A percentile compares a stretch with the other conserved stretches of the same genome.
These are phyloP conservation scores for Tinamus guttatus DNA, from an alignment of 2,113 vertebrate species.

Conservation along the genomic window DNA sequence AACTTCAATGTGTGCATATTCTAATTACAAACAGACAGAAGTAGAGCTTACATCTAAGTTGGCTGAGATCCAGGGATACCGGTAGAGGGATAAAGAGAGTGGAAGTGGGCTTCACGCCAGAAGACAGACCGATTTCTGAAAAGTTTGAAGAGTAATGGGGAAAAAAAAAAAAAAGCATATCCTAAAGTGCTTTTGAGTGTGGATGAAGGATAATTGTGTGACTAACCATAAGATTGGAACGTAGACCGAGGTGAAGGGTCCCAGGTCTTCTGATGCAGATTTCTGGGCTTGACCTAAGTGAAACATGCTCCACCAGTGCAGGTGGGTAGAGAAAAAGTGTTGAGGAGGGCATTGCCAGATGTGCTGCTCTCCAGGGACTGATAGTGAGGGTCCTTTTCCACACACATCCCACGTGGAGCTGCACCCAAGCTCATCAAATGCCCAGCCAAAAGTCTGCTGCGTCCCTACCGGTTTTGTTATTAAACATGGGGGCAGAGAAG, in stretches of 20 bases:
- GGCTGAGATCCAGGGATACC: slow-evolving; percentile 53
- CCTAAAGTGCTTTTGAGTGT: background rate
- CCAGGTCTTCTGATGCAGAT: background rate
- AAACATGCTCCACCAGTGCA: background rate
- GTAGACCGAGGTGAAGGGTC: background rate
- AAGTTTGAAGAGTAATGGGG: slow-evolving; percentile 32
- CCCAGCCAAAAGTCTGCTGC: background rate
- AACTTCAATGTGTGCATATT: slow-evolving; percentile 1
- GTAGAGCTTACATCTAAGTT: slow-evolving; percentile 26
- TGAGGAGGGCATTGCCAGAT: background rate
- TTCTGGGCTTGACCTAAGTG: background rate
- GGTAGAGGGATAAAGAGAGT: background rate
- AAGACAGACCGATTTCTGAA: slow-evolving; percentile 27
- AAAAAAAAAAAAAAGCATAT: background rate
- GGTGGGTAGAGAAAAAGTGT: background rate
- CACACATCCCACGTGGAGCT: background rate
- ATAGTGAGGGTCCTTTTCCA: background rate
- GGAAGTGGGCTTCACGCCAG: slow-evolving; percentile 28
- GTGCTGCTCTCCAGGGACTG: background rate
- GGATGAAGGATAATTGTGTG: background rate
- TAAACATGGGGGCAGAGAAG: background rate
- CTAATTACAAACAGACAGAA: slow-evolving; percentile 33
- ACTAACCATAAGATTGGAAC: background rate
- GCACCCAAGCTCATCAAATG: background rate
- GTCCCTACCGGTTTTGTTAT: background rate